phyloP scores from a whole-genome alignment of 2,113 vertebrate species.

The Erinaceus europaeus region DNA sequence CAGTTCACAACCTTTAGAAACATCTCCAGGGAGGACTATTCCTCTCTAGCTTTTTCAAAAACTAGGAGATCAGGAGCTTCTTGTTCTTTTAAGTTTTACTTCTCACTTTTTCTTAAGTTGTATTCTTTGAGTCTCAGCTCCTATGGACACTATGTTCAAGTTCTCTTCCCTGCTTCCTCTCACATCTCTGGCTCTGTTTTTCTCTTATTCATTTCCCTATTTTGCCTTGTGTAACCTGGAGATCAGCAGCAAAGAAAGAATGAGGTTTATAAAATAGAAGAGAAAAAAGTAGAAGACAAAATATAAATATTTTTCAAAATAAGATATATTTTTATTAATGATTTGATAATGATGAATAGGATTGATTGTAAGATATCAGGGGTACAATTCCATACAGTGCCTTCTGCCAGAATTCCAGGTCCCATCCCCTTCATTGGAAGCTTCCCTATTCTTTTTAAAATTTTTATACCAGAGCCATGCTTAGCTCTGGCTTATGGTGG shows the following conservation, averaged over 20 bases:
- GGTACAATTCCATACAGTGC: no score
- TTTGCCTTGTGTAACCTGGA: not conserved
- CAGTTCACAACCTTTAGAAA: not conserved
- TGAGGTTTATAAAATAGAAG: not conserved
- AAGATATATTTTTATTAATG: no score
- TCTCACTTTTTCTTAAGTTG: not conserved
- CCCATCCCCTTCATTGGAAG: no score
- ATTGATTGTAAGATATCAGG: no score
- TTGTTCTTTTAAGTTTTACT: not conserved
- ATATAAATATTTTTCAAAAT: no score
- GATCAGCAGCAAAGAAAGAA: not conserved
- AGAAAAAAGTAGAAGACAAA: not conserved
- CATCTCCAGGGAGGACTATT: not conserved
- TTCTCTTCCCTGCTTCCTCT: not conserved
- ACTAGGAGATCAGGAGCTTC: not conserved
- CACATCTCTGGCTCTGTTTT: not conserved
- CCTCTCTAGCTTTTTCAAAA: not conserved
- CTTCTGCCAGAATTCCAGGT: no score
- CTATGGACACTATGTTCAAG: not conserved
- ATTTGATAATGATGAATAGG: no score
- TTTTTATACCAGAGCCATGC: no score
- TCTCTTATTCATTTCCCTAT: no score
- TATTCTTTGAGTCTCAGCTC: not conserved
- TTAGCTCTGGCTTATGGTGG: no score
- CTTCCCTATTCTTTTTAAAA: no score